Base-by-base conservation (phyloP, 2,113 vertebrate species). In the Girardinichthys multiradiatus region DNA sequence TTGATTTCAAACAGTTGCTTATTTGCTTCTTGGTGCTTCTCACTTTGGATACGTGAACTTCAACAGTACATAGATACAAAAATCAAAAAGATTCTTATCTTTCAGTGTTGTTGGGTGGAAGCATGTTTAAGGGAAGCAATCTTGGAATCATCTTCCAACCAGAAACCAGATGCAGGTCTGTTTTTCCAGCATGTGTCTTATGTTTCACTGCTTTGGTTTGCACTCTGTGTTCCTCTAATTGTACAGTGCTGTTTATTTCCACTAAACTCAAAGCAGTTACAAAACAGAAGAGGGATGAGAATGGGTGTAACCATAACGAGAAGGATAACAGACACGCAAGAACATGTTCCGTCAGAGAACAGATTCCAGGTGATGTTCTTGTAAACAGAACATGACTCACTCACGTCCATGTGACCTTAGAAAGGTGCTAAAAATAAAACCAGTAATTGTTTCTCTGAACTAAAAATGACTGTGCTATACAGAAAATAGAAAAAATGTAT, bases 331-430 rank as follows among this genome's bases (percentile, higher is more conserved):
- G 72, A 77, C 90, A 30, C 84, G 92, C 86, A 76, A 30, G 64
- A 74, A 90, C 91, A 90, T 59, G 89, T 87, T 80, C 80, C 60
- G 79, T 82, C 60, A 79, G 65, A 74, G 76, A 83, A 72, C 74
- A 71, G 72, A 85, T 84, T 64, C 68, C 75, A 72, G 72, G 77
- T 79, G 89, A 90, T 86, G 84, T 89, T 87, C 85, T 85, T 21
- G 58, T 63, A 76, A 80, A 88, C n/a, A 83, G 87, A n/a, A 54
- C 21, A 9, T 24, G 24, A 90, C 74, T 83, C 84, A 82, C 63
- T 31, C 33, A 30, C 30, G 57, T 60, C 65, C 57, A 80, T 67
- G 78, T 80, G 66, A 76, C 37, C 42, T 33, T 4, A 35, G 21
- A 37, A 27, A 24, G 2, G 1, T 24, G 48, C 48, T 54, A 54